These are phyloP conservation scores for Myotis daubentonii DNA, from an alignment of 2,797 vertebrate genomes.

Conservation along the genomic window DNA sequence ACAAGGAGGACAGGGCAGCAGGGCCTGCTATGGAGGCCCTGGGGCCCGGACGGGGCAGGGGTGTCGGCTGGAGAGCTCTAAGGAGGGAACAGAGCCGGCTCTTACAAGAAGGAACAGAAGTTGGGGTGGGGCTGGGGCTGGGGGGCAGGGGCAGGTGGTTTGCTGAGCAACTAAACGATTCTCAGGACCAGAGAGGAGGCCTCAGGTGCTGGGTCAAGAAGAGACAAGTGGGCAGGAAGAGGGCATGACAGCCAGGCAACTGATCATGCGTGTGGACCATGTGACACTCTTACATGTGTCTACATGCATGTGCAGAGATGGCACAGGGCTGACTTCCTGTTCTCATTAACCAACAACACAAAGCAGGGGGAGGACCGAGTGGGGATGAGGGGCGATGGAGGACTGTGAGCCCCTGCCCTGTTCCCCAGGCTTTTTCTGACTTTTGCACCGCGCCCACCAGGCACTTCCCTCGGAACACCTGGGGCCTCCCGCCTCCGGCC, in stretches of 20 bases:
- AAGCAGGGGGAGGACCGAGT: not conserved
- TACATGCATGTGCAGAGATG: fast-evolving
- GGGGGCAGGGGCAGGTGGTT: not conserved
- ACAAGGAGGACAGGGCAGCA: not conserved
- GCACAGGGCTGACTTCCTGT: not conserved
- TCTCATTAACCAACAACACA: not conserved
- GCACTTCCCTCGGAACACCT: not conserved
- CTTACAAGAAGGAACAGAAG: not conserved
- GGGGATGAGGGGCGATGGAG: not conserved
- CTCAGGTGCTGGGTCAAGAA: not conserved
- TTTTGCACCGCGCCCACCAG: not conserved
- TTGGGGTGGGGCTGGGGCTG: not conserved
- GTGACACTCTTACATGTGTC: too few species aligned
- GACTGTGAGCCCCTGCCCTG: fast-evolving
- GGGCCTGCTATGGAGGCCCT: not conserved
- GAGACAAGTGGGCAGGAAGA: not conserved
- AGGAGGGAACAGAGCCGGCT: not conserved
- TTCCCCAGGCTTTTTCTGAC: too few species aligned
- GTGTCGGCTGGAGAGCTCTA: not conserved
- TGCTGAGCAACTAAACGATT: not conserved
- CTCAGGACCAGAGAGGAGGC: not conserved
- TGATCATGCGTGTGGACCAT: not conserved
- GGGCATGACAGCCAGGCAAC: not conserved
- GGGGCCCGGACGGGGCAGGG: not conserved
- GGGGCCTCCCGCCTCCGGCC: not conserved